A percentile compares a stretch with the other conserved stretches of the same genome.
Conservation (phyloP, 2,888 invertebrate species). For the Andrena chrysosceles region DNA sequence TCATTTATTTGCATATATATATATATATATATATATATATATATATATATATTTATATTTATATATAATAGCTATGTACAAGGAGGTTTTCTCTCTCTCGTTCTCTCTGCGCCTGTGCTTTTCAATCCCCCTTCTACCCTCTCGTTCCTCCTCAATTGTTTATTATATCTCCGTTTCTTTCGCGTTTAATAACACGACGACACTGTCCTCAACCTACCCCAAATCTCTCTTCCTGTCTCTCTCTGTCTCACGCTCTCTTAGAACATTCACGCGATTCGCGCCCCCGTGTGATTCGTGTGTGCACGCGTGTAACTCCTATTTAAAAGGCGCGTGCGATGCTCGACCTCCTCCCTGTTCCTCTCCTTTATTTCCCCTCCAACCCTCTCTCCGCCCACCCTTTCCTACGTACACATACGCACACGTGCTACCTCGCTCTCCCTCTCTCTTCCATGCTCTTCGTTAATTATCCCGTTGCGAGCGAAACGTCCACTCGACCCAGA, state of each 20-base stretch:
- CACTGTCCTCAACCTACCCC: slow-evolving; percentile 40
- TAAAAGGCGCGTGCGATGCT: slow-evolving; percentile 50
- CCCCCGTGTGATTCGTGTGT: slow-evolving; percentile 27
- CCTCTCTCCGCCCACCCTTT: not conserved
- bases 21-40: slow-evolving; percentile 74
- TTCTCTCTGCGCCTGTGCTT: slow-evolving; percentile 25
- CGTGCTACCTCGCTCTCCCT: not conserved
- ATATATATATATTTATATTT: slow-evolving; percentile 74
- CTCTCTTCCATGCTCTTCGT: slow-evolving; percentile 38
- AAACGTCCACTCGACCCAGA: slow-evolving; percentile 62
- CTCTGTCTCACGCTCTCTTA: not conserved
- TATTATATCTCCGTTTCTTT: slow-evolving; percentile 35
- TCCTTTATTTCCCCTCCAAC: not conserved
- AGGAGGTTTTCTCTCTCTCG: slow-evolving; percentile 70
- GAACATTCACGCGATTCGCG: slow-evolving; percentile 39
- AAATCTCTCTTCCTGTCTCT: not conserved
- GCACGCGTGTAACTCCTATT: slow-evolving; percentile 36
- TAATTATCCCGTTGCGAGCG: slow-evolving; percentile 58
- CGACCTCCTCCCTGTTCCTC: not conserved
- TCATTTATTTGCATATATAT: slow-evolving; percentile 69
- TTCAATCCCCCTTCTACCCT: slow-evolving; percentile 18
- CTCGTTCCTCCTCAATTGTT: slow-evolving; percentile 13
- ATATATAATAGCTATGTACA: slow-evolving; percentile 82
- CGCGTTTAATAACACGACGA: slow-evolving; percentile 30
- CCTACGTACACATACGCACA: slow-evolving; percentile 12